phyloP scores from a whole-genome alignment of 2,888 invertebrate species.

The Agonopterix heracliana region DNA sequence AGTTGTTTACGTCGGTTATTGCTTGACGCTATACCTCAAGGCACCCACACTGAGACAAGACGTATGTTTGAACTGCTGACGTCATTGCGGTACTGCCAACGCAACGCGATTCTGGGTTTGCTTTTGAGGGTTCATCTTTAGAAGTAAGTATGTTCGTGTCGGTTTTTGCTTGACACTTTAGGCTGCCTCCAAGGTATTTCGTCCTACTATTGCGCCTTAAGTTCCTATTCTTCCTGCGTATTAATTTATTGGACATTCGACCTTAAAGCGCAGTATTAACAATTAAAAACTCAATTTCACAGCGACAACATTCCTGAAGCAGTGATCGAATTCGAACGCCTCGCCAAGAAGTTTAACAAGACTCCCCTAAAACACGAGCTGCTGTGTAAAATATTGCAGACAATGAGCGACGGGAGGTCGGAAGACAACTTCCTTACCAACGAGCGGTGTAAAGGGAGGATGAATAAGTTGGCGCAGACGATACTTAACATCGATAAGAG shows the following conservation, averaged over 20 bases:
- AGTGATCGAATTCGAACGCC: slow-evolving; percentile 68
- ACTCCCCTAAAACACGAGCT: slow-evolving; percentile 81
- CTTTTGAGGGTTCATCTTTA: slow-evolving; percentile 77
- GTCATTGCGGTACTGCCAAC: slow-evolving; percentile 70
- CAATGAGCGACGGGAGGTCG: slow-evolving; percentile 46
- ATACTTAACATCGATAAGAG: slow-evolving; percentile 45
- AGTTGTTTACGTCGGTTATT: slow-evolving; percentile 69
- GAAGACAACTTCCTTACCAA: slow-evolving; percentile 48
- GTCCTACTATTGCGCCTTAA: no score
- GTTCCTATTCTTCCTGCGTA: no score
- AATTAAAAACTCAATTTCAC: neutral
- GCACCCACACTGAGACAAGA: slow-evolving; percentile 49
- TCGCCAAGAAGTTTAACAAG: slow-evolving; percentile 70
- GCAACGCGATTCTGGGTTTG: slow-evolving; percentile 78
- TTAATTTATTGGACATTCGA: no score
- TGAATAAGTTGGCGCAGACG: slow-evolving; percentile 43
- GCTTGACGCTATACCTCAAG: slow-evolving; percentile 65
- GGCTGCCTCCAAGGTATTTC: no score
- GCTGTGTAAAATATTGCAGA: slow-evolving; percentile 47
- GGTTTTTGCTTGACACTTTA: no score
- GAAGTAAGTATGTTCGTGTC: no score
- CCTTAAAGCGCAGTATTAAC: no score
- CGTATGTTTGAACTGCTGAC: slow-evolving; percentile 71
- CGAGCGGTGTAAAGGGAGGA: slow-evolving; percentile 36
- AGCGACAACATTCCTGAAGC: slow-evolving; percentile 70